A percentile compares a stretch with the other conserved stretches of the same genome.
Evolutionary conservation across 2,113 vertebrate genomes (phyloP).

Genomic region (Arvicanthis niloticus): DNA sequence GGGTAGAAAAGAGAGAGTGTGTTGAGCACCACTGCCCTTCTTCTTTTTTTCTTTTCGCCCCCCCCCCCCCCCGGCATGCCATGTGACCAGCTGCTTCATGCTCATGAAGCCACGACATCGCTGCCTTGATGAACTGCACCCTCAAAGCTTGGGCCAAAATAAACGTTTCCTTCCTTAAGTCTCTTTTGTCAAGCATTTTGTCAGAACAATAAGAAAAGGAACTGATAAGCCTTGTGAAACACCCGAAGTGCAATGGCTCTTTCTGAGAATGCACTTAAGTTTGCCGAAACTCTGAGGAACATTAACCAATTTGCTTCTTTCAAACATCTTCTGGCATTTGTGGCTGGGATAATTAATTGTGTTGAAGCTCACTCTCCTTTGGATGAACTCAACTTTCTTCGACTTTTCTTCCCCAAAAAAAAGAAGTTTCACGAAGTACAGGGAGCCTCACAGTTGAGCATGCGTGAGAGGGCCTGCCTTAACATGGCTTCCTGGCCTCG

Average conservation of each 20-base stretch:
- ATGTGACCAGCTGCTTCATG: not conserved
- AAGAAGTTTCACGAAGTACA: not conserved
- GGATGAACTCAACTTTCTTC: not conserved
- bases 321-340: not conserved
- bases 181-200: not conserved
- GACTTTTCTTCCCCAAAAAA: not conserved
- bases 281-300: not conserved
- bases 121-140: not conserved
- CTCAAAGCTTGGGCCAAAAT: not conserved
- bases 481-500: not conserved
- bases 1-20: not conserved
- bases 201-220: not conserved
- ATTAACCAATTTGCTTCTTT: not conserved
- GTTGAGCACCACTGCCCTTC: not conserved
- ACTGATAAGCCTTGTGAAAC: not conserved
- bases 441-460: not conserved
- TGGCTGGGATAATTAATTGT: not conserved
- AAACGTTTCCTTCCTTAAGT: not conserved
- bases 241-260: not conserved
- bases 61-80: accelerated
- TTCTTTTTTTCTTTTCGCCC: not conserved
- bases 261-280: not conserved
- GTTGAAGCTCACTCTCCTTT: not conserved
- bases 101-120: not conserved
- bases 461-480: not conserved